phyloP scores from a whole-genome alignment of 2,113 vertebrate species.

The Bubo blakistoni region DNA sequence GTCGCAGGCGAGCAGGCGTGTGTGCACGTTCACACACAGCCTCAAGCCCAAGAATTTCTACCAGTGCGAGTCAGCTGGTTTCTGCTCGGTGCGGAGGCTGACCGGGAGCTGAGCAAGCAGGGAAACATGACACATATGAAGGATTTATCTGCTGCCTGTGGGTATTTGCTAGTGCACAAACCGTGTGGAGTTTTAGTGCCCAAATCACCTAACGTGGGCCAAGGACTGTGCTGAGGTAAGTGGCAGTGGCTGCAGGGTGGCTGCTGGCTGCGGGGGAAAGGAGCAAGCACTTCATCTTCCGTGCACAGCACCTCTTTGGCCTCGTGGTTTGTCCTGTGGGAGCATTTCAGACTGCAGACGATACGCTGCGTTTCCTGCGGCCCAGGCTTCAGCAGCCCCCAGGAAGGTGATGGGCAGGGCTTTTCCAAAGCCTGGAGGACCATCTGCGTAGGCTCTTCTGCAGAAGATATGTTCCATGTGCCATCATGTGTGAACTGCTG shows the following conservation, averaged over 20 bases:
- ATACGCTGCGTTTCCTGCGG: fast-evolving
- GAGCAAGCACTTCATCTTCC: neutral
- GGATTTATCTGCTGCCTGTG: neutral
- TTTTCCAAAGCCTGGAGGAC: neutral
- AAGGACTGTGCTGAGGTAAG: neutral
- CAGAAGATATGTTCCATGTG: fast-evolving
- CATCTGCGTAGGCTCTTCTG: neutral
- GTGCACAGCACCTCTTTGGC: neutral
- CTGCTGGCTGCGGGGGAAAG: neutral
- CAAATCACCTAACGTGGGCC: neutral
- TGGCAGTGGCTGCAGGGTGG: neutral
- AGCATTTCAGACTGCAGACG: neutral
- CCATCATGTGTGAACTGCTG: neutral
- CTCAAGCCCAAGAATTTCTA: neutral
- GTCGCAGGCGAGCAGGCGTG: fast-evolving
- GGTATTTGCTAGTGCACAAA: neutral
- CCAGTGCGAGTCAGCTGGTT: no score
- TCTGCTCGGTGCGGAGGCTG: neutral
- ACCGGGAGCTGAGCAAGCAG: neutral
- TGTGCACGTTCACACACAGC: neutral
- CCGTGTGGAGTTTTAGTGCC: neutral
- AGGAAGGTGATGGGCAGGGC: neutral
- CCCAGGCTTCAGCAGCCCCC: neutral
- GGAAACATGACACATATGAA: neutral
- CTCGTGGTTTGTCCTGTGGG: neutral